Conservation (phyloP, 1,140 invertebrate genomes). For the Meloidogyne floridensis region DNA sequence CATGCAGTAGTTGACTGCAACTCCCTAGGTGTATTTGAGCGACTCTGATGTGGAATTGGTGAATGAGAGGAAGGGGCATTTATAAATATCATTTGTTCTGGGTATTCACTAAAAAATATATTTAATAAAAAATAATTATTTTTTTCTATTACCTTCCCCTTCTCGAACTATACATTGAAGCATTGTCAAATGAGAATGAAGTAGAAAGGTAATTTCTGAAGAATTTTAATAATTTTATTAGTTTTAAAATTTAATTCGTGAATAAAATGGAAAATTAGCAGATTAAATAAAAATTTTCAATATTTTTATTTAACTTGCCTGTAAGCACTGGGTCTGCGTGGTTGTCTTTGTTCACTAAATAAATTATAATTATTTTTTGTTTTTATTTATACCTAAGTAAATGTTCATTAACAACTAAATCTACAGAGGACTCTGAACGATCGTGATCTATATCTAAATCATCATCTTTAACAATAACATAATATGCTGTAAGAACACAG, state of each 20-base stretch:
- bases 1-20: not conserved
- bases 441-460: conserved; percentile 47
- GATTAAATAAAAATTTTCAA: no score
- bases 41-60: conserved; percentile 10
- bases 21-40: not conserved
- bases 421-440: conserved; percentile 28
- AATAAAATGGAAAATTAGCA: no score
- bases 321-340: conserved; percentile 26
- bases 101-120: conserved; percentile 17
- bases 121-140: not conserved
- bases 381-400: conserved; percentile 12
- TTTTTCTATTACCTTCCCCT: conserved; percentile 12
- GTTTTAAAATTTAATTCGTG: no score
- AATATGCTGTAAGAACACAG: conserved; percentile 63
- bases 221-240: no score
- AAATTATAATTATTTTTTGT: conserved; percentile 10
- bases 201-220: conserved; percentile 56
- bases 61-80: conserved; percentile 5
- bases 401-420: conserved; percentile 40
- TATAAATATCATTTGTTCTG: conserved; percentile 24
- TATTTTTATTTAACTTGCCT: conserved; percentile 19
- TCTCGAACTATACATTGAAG: conserved; percentile 53
- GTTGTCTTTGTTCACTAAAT: conserved; percentile 26
- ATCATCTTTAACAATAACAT: conserved; percentile 65
- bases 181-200: conserved; percentile 56